Evolutionary conservation across 1,140 invertebrate genomes (phyloP).

Genomic region (Macrobrachium nipponense): DNA sequence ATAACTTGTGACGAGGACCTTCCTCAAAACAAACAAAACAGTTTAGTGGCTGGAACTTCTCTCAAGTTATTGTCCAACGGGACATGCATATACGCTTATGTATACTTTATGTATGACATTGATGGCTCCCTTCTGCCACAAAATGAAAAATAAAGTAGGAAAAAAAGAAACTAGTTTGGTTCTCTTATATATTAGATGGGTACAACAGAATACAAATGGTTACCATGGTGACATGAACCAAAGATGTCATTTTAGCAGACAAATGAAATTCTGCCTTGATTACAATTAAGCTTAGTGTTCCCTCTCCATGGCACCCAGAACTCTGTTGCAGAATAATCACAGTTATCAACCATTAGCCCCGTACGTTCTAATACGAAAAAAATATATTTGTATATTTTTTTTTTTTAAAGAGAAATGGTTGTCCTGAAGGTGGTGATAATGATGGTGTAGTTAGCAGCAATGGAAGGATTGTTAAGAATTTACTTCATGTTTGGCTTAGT

Average conservation of each 20-base stretch:
- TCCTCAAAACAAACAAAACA: slow-evolving; percentile 41
- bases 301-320: slow-evolving; percentile 12
- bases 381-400: slow-evolving; percentile 53
- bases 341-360: slow-evolving; percentile 45
- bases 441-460: slow-evolving; percentile 66
- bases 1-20: slow-evolving; percentile 21
- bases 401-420: slow-evolving; percentile 50
- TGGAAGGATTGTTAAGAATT: slow-evolving; percentile 31
- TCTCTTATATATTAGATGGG: slow-evolving; percentile 3
- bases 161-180: neutral
- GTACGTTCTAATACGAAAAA: slow-evolving; percentile 55
- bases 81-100: slow-evolving; percentile 15
- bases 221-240: neutral
- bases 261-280: neutral
- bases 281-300: neutral
- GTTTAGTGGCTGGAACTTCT: slow-evolving; percentile 15
- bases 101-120: slow-evolving; percentile 14
- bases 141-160: slow-evolving; percentile 14
- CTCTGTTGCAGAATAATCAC: slow-evolving; percentile 48
- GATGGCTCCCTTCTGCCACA: slow-evolving; percentile 31
- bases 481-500: slow-evolving; percentile 84
- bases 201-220: neutral
- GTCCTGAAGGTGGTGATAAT: slow-evolving; percentile 53
- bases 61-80: slow-evolving; percentile 9
- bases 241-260: too few relatives aligned